These are phyloP conservation scores for Cyprinus carpio DNA, from an alignment of 2,113 vertebrate genomes.

Conservation along the genomic window DNA sequence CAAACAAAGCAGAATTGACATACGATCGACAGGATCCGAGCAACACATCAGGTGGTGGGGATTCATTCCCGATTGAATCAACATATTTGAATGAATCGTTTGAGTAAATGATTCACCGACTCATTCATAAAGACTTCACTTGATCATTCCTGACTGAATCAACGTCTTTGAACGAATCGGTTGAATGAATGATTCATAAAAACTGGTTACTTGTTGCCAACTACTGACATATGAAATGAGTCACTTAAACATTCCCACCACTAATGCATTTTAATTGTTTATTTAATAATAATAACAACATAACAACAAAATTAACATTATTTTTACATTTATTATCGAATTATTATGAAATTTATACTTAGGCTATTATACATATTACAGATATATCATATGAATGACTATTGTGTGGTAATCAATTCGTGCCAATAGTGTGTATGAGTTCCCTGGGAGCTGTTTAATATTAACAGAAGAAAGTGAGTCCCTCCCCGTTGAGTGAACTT, in stretches of 20 bases:
- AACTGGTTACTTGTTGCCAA: not conserved
- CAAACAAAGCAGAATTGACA: not conserved
- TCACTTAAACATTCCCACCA: too few species aligned
- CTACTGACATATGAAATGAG: not conserved
- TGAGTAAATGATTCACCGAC: too few species aligned
- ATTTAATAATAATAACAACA: not conserved
- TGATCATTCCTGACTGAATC: not conserved
- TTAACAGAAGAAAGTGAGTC: conserved; percentile 45
- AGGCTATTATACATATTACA: not conserved
- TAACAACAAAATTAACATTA: not conserved
- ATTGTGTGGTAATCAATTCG: too few species aligned
- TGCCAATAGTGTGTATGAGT: not conserved
- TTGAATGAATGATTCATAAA: not conserved
- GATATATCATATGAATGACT: not conserved
- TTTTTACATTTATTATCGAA: too few species aligned
- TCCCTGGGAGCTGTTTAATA: conserved; percentile 34
- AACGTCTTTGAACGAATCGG: not conserved
- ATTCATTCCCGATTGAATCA: not conserved
- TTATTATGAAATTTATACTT: not conserved
- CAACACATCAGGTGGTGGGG: not conserved
- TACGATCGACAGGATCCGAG: too few species aligned
- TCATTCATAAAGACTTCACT: too few species aligned
- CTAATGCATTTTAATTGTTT: not conserved
- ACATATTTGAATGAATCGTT: too few species aligned
- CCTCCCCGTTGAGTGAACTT: conserved; percentile 3